phyloP scores from a whole-genome alignment of 2,797 vertebrate genomes.

The Calcarius lapponicus region DNA sequence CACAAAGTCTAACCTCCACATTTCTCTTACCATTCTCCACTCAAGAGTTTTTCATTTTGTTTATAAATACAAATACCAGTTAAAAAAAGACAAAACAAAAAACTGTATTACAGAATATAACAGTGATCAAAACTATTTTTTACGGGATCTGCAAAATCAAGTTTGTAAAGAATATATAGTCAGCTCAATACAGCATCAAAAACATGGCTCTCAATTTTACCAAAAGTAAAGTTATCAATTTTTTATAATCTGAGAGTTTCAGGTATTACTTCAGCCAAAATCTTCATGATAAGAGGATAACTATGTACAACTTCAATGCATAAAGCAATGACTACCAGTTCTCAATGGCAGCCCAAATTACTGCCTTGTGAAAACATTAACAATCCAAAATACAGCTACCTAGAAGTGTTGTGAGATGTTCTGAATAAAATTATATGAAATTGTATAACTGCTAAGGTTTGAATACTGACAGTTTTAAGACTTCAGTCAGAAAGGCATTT shows the following conservation, averaged over 20 bases:
- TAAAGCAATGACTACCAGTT: background rate
- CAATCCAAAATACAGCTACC: background rate
- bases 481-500: background rate
- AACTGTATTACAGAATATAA: background rate
- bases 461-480: background rate
- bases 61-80: background rate
- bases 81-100: background rate
- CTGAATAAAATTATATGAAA: background rate
- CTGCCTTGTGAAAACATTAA: background rate
- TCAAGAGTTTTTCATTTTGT: background rate
- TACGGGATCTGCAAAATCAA: background rate
- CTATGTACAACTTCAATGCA: background rate
- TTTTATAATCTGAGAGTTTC: background rate
- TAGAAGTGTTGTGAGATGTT: background rate
- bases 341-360: background rate
- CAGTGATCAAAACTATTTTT: background rate
- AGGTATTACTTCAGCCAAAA: background rate
- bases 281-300: background rate
- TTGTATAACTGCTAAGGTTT: background rate
- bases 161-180: background rate
- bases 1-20: background rate
- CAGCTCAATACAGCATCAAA: background rate
- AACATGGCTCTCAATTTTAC: background rate
- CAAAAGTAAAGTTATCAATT: background rate
- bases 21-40: background rate